Evolutionary conservation across 2,113 vertebrate genomes (phyloP), one percentile per base, ranked within the genome.

Genomic region (Phodopus roborovskii): DNA sequence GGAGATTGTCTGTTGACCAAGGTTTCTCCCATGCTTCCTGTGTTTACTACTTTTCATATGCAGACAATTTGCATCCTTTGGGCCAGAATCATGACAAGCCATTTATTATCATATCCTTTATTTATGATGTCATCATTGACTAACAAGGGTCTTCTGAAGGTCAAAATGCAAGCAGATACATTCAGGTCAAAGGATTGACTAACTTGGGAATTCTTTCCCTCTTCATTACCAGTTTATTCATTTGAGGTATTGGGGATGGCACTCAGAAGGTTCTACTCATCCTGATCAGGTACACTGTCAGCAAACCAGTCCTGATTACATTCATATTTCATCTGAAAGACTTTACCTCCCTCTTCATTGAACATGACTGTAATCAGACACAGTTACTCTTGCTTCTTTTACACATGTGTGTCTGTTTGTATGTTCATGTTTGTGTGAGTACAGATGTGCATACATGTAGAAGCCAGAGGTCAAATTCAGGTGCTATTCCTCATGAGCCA

Each of bases 41-140:
- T 9, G 7, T 16, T 62, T 36, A n/a, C 0, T 28, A 28, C 71
- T 71, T 33, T 77, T 78, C 16, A 0, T 15, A 16, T 1, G 12
- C 10, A 3, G 5, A 33, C 22, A 77, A 9, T 2, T 8, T 19
- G 22, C 60, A 77, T 7, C n/a, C 53, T 64, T 20, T 60, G 12
- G 30, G 74, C 33, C 86, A 93, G 70, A 22, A 62, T 10, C 19
- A 22, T 7, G 5, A 7, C 26, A 1, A 0, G 2, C 11, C 26
- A 4, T 56, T 71, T 50, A 3, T 71, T 91, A 56, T 36, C 53
- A 39, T 50, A n/a, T 9, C 16, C 62, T 64, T 85, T 17, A 48
- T 17, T 56, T 73, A 4, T 15, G 15, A 2, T 45, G 10, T 19
- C 66, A 53, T 19, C 28, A 26, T 33, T 7, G 3, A 26, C 81